A percentile compares a stretch with the other conserved stretches of the same genome.
These are phyloP conservation scores for Oxygymnocypris stewartii DNA, from an alignment of 2,113 vertebrate genomes.

Conservation along the genomic window DNA sequence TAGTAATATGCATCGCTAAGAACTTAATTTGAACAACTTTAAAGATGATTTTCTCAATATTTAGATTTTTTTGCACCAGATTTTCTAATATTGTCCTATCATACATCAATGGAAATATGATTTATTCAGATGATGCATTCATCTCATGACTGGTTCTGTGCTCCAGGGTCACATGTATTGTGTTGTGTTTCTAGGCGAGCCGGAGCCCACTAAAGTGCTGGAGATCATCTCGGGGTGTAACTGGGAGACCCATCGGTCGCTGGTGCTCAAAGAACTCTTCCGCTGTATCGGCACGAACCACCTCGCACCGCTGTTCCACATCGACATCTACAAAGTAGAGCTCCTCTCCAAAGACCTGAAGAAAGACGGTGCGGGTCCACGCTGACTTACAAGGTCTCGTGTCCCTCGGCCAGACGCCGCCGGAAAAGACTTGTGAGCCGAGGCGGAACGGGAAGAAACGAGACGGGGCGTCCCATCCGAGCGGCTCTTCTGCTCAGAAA, in stretches of 20 bases:
- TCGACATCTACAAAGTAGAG: slow-evolving; percentile 82
- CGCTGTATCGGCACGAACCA: slow-evolving; percentile 71
- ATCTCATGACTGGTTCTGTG: too few species aligned
- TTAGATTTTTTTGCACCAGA: too few species aligned
- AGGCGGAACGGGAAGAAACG: neutral
- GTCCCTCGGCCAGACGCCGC: neutral
- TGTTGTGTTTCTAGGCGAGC: slow-evolving; percentile 26
- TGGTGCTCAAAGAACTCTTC: slow-evolving; percentile 80
- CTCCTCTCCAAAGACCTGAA: slow-evolving; percentile 77
- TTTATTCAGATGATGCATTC: too few species aligned
- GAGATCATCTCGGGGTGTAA: slow-evolving; percentile 88
- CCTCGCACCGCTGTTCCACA: slow-evolving; percentile 71
- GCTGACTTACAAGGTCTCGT: slow-evolving; percentile 80
- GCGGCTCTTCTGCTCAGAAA: neutral
- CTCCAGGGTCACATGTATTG: too few species aligned
- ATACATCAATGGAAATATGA: too few species aligned
- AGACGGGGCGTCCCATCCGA: neutral
- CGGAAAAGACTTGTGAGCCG: slow-evolving; percentile 16
- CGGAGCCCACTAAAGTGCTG: slow-evolving; percentile 78
- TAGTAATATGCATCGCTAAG: too few species aligned
- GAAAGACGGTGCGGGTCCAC: slow-evolving; percentile 69
- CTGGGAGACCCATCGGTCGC: slow-evolving; percentile 79
- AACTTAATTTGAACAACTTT: too few species aligned
- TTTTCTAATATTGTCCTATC: too few species aligned
- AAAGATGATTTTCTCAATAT: too few species aligned